These are phyloP conservation scores for Sinonovacula constricta DNA, from an alignment of 1,140 invertebrate species.

Conservation along the genomic window DNA sequence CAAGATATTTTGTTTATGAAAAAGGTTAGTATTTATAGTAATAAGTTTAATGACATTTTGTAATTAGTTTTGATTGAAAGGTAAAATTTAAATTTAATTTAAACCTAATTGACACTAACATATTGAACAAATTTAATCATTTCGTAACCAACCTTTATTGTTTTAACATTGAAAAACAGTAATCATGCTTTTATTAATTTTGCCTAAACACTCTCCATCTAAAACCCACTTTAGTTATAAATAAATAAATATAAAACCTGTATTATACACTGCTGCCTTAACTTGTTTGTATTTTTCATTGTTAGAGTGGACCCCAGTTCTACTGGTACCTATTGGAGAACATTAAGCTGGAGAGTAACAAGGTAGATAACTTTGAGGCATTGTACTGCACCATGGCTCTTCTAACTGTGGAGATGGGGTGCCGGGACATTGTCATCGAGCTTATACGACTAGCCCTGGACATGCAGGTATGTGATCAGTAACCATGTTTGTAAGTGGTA, in stretches of 20 bases:
- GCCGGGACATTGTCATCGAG: conserved; percentile 92
- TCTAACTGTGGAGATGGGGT: conserved; percentile 90
- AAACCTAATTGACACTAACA: too few relatives aligned
- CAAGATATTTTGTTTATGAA: conserved; percentile 97
- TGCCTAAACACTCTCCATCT: too few relatives aligned
- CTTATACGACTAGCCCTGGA: conserved; percentile 89
- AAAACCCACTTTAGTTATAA: too few relatives aligned
- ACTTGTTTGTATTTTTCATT: conserved; percentile 23
- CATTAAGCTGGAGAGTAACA: conserved; percentile 88
- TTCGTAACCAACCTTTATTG: too few relatives aligned
- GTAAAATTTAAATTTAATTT: too few relatives aligned
- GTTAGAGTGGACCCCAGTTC: conserved; percentile 71
- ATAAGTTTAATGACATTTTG: too few relatives aligned
- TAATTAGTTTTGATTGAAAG: too few relatives aligned
- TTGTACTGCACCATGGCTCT: conserved; percentile 95
- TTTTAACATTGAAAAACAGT: too few relatives aligned
- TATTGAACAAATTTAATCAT: too few relatives aligned
- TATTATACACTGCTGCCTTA: neutral
- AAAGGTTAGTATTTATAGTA: conserved; percentile 80
- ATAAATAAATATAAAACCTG: too few relatives aligned
- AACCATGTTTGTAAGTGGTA: too few relatives aligned
- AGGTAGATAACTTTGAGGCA: conserved; percentile 90
- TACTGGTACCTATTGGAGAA: conserved; percentile 83
- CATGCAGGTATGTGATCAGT: conserved; percentile 81
- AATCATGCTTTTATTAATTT: neutral